These are phyloP conservation scores for Mongoloraphidia duomilia DNA, from an alignment of 2,888 invertebrate species.

Conservation along the genomic window DNA sequence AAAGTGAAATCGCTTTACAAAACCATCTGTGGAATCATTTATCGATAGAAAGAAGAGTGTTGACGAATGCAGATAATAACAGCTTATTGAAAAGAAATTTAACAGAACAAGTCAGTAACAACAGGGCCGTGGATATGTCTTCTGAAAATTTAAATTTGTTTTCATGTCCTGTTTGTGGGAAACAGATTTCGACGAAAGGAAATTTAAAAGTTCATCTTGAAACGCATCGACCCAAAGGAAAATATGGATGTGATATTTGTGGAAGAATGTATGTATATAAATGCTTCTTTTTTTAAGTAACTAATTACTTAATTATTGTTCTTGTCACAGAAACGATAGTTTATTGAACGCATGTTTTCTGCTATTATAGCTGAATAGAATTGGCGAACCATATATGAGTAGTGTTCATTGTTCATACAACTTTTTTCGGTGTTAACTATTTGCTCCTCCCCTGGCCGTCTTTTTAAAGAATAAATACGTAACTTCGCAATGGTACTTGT, in stretches of 20 bases:
- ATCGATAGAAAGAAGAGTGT: constrained; percentile 24
- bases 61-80: constrained; percentile 14
- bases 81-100: constrained; percentile 6
- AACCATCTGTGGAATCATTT: constrained; percentile 47
- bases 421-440: too few species aligned
- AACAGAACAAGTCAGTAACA: constrained; percentile 6
- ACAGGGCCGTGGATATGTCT: constrained; percentile 22
- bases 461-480: too few species aligned
- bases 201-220: constrained; percentile 50
- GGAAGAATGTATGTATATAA: constrained; percentile 46
- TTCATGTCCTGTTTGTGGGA: constrained; percentile 44
- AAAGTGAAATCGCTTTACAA: constrained; percentile 41
- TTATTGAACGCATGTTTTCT: too few species aligned
- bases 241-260: constrained; percentile 48
- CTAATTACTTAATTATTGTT: constrained; percentile 5
- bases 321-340: neutral
- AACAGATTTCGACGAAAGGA: constrained; percentile 43
- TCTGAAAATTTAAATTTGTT: constrained; percentile 17
- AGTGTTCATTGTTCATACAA: too few species aligned
- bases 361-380: too few species aligned
- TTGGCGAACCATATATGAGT: too few species aligned
- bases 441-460: too few species aligned
- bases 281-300: neutral
- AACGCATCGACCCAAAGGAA: constrained; percentile 44
- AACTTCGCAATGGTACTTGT: too few species aligned